Base-by-base conservation (phyloP, 2,797 vertebrate genomes). In the Brachyalestes nurse region DNA sequence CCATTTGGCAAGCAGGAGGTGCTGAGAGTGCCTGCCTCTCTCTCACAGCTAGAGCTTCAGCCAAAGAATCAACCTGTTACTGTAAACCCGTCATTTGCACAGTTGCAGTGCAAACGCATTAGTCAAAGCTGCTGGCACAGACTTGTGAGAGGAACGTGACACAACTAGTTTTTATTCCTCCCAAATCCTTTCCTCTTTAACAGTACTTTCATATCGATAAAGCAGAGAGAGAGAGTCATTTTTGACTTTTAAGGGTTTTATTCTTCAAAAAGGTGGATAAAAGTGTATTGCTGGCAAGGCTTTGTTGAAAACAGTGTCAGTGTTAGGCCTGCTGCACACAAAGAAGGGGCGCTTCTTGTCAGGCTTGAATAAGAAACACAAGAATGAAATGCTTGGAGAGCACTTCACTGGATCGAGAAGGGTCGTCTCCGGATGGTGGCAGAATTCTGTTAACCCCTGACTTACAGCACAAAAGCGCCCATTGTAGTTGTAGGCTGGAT, bases 391-490 rank as follows among this genome's bases (percentile, higher is more conserved):
- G 78, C 81, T 79, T 80, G 80, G 82, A 81, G 71, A 82, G 81
- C 83, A 79, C 84, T 86, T 61, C 58, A 76, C 58, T 81, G 79
- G 74, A 70, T 81, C 23, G 73, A 88, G 86, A 89, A 77, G 85
- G 80, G 80, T 82, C 72, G 82, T 87, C 84, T 90, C 83, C 83
- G 86, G 88, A 88, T 85, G 81, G 81, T 86, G 87, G 86, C 86
- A 88, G 88, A 83, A 87, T 87, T 91, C 86, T 77, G 85, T 93
- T 93, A 92, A 93, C 92, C 91, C 88, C 84, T 87, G 87, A 87
- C 87, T 88, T 61, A 77, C 72, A 65, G 51, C 80, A 94, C 92
- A 95, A 94, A 93, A 91, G 90, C 85, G 2, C 60, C 83, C 90
- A 91, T 94, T 94, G 91, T 93, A 84, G 86, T 73, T 78, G 76